Evolutionary conservation across 2,113 vertebrate genomes (phyloP), one percentile per base, ranked within the genome.

Genomic region (Struthio camelus): DNA sequence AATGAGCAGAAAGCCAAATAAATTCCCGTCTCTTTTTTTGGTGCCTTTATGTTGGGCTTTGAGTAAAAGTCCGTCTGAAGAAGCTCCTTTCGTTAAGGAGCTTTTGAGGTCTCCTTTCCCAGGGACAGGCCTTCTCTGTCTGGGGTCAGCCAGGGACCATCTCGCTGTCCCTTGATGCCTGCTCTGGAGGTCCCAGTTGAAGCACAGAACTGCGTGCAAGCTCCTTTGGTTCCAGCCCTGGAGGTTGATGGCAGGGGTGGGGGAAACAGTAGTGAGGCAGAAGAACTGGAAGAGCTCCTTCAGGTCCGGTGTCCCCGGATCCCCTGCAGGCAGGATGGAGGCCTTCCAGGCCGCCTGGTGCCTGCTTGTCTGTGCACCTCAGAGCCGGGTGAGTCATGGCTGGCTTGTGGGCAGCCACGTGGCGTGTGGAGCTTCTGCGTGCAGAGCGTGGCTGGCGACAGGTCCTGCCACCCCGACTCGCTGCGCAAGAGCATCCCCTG

Each of bases 71-170:
- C 92, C 97, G 88, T 96, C 84, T 96, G 93, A 97, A 97, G 97
- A 96, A 98, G 97, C 96, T 97, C 96, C 91, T 97, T 89, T 80
- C 96, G 97, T 94, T 81, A 97, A 97, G 96, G 95, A 97, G 97
- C 97, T 98, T 98, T 95, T 90, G 90, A 80, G 59, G 70, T 42
- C 40, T 61, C 76, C 77, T 87, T 50, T 62, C 78, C 78, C 77
- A 78, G 77, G 85, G 94, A 87, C 42, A 58, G 67, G 58, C 67
- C 32, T 83, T 88, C 77, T 85, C 59, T 93, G 87, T 48, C 75
- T 69, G 67, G 50, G 25, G 64, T 75, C 30, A 59, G 40, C 64
- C 73, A 44, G 46, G 46, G 46, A 11, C 67, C 75, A 24, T 80
- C 62, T 75, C 30, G 4, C 58, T 71, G 25, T 94, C 50, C 54